These are phyloP conservation scores for Lasius platythorax DNA, from an alignment of 2,888 invertebrate species.

Conservation along the genomic window DNA sequence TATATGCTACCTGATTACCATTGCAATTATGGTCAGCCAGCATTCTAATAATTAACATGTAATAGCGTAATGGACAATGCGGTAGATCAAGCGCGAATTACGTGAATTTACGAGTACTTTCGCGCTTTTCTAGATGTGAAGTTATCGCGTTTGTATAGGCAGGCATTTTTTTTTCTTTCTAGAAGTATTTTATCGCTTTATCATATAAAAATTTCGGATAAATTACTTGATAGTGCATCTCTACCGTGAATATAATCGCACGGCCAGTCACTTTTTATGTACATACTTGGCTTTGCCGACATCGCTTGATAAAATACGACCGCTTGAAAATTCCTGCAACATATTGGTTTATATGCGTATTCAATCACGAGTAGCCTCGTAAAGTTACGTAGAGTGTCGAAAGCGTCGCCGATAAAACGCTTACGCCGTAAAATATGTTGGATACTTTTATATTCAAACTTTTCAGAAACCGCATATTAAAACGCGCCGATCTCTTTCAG, in stretches of 20 bases:
- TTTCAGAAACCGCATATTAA: not conserved
- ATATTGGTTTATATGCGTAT: constrained; percentile 6
- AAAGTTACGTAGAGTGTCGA: constrained; percentile 24
- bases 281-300: not conserved
- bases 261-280: not conserved
- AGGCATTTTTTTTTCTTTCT: not conserved
- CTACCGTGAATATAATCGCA: not conserved
- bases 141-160: not conserved
- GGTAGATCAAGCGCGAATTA: constrained; percentile 2
- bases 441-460: not conserved
- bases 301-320: constrained; percentile 12
- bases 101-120: constrained; percentile 7
- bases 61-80: constrained; percentile 25
- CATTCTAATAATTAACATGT: constrained; percentile 55
- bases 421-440: not conserved
- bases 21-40: not conserved
- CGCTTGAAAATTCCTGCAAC: not conserved
- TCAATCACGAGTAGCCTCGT: constrained; percentile 28
- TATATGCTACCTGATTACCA: constrained; percentile 1
- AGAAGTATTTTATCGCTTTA: not conserved
- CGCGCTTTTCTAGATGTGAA: not conserved
- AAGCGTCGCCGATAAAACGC: not conserved
- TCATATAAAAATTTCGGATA: not conserved
- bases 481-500: not conserved
- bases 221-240: not conserved